Evolutionary conservation across 2,888 invertebrate genomes (phyloP), one percentile per base, ranked within the genome.

Genomic region (Hydropsyche betteni): DNA sequence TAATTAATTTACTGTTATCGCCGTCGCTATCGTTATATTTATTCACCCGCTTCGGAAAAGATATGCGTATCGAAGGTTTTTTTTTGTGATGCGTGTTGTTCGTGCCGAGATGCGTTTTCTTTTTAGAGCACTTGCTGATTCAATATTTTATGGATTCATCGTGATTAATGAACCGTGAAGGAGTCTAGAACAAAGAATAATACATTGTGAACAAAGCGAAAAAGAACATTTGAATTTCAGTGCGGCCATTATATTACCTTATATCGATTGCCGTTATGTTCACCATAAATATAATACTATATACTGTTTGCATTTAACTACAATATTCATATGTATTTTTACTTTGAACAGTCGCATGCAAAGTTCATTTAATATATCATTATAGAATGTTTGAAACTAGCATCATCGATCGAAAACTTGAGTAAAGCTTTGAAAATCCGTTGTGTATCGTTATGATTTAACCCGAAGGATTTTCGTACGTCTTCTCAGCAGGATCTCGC

Each of bases 141-240:
- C 36, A 36, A 64, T 64, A n/a, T 36, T 64, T 64, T 64, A 64
- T 64, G 10, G 34, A 64, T 36, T 64, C 64, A 36, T 64, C 36
- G 10, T 64, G 64, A 64, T 64, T 36, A 64, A 64, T 64, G 64
- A 64, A 64, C 64, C 64, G 64, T 64, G 64, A 36, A 34, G 36
- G 64, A 36, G 64, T 36, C 34, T 33, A 64, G 64, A 64, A 64
- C 64, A 64, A 64, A 64, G 64, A 34, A 36, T 0, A 8, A 12
- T 64, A 36, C 12, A 7, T 12, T 24, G 36, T 5, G 64, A 64
- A 64, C 64, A 64, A 64, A 36, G 64, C 36, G 64, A 10, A 36
- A 64, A 64, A 64, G 64, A 12, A 64, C 36, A 36, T 36, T 36
- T 64, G 12, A 12, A 64, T 33, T 64, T 64, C 36, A 8, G 34